Conservation (phyloP, 2,113 vertebrate species). For the Stigmatopora nigra region DNA sequence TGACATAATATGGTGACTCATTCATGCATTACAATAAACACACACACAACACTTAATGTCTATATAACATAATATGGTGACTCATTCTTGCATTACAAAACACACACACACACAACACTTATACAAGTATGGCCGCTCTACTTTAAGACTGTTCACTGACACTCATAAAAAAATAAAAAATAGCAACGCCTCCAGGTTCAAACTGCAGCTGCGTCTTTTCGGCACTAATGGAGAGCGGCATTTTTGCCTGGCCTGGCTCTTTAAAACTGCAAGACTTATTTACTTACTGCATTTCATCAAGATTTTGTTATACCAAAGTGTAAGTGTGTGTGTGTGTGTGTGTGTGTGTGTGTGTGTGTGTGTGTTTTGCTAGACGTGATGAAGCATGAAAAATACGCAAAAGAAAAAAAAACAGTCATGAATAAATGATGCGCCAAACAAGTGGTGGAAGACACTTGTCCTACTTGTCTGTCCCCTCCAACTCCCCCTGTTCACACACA, state of each 20-base stretch:
- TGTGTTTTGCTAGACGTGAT: conserved; percentile 2
- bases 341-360: neutral
- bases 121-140: conserved; percentile 7
- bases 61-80: neutral
- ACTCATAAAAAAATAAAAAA: conserved; percentile 46
- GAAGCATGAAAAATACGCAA: conserved; percentile 3
- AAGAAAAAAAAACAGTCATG: conserved; percentile 9
- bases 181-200: conserved; percentile 40
- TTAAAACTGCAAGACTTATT: neutral
- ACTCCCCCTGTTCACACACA: conserved; percentile 1
- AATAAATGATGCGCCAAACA: conserved; percentile 28
- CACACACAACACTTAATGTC: neutral
- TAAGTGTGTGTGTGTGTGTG: conserved; percentile 9
- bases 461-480: conserved; percentile 6
- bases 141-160: conserved; percentile 24
- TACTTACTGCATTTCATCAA: conserved; percentile 30
- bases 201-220: conserved; percentile 28
- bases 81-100: neutral
- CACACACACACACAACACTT: no score
- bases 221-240: conserved; percentile 20
- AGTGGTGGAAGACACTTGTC: conserved; percentile 4
- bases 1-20: neutral
- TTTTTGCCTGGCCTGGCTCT: conserved; percentile 15
- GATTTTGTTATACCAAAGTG: neutral
- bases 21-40: neutral